phyloP scores from a whole-genome alignment of 2,797 vertebrate species.

The Gymnoscopelus braueri region DNA sequence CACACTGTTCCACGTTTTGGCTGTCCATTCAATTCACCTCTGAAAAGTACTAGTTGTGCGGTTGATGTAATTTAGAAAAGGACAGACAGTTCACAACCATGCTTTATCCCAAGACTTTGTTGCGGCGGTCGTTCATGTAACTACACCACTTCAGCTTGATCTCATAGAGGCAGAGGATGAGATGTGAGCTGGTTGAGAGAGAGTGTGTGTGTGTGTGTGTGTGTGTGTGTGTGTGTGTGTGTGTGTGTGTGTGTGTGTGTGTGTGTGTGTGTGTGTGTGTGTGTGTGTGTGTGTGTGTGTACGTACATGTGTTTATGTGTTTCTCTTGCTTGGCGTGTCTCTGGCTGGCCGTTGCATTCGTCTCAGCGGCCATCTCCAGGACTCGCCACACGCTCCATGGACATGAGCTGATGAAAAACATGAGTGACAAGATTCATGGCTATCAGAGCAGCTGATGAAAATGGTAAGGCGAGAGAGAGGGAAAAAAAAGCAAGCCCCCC shows the following conservation, averaged over 20 bases:
- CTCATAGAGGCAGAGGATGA: constrained; percentile 25
- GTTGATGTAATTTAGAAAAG: constrained; percentile 42
- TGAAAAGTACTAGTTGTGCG: constrained; percentile 37
- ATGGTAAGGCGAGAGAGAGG: constrained; percentile 65
- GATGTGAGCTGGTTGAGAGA: constrained; percentile 12
- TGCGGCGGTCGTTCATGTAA: constrained; percentile 33
- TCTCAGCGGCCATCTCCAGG: constrained; percentile 73
- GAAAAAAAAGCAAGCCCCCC: constrained; percentile 35
- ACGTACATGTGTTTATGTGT: constrained; percentile 27
- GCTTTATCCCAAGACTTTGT: constrained; percentile 46
- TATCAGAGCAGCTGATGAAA: constrained; percentile 80
- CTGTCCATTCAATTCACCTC: constrained; percentile 45
- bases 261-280: constrained; percentile 7
- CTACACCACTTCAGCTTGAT: constrained; percentile 43
- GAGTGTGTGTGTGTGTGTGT: constrained; percentile 4
- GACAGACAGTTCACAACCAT: constrained; percentile 43
- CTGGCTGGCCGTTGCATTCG: constrained; percentile 69
- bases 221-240: constrained; percentile 9
- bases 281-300: constrained; percentile 28
- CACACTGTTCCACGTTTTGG: constrained; percentile 51
- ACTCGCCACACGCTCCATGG: constrained; percentile 71
- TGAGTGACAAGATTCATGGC: constrained; percentile 86
- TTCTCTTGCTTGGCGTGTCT: constrained; percentile 24
- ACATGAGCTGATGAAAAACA: constrained; percentile 83
- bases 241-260: constrained; percentile 13